These are phyloP conservation scores for Orussus abietinus DNA, from an alignment of 1,140 invertebrate species.

Conservation along the genomic window DNA sequence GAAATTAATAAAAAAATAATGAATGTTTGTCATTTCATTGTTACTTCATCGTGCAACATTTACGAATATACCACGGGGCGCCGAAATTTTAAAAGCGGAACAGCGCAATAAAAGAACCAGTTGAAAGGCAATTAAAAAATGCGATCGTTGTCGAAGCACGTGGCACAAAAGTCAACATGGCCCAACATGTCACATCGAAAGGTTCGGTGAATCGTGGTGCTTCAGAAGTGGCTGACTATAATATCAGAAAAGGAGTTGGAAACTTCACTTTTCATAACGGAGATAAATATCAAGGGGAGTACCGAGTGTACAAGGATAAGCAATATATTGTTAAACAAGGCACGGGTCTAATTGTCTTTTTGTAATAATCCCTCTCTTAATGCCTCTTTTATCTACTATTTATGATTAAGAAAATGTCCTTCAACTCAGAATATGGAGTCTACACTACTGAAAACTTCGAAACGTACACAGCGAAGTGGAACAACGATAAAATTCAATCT, in stretches of 20 bases:
- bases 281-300: conserved; percentile 25
- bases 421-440: conserved; percentile 18
- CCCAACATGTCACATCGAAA: too few relatives aligned
- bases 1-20: too few relatives aligned
- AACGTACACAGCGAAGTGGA: conserved; percentile 24
- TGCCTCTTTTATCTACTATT: not conserved
- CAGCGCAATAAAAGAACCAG: too few relatives aligned
- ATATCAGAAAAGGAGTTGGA: not conserved
- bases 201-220: too few relatives aligned
- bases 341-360: conserved; percentile 9
- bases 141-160: too few relatives aligned
- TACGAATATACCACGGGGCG: too few relatives aligned
- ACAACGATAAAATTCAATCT: conserved; percentile 13
- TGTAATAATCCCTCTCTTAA: not conserved
- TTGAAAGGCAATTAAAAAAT: too few relatives aligned
- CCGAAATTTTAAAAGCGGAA: too few relatives aligned
- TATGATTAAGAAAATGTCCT: not conserved
- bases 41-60: too few relatives aligned
- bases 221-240: too few relatives aligned
- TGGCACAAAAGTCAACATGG: too few relatives aligned
- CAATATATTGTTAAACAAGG: conserved; percentile 22
- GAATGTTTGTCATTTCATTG: too few relatives aligned
- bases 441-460: conserved; percentile 27
- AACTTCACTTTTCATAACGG: conserved; percentile 26
- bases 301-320: conserved; percentile 11